Base-by-base conservation (phyloP, 2,797 vertebrate species). In the Chloroceryle amazona region DNA sequence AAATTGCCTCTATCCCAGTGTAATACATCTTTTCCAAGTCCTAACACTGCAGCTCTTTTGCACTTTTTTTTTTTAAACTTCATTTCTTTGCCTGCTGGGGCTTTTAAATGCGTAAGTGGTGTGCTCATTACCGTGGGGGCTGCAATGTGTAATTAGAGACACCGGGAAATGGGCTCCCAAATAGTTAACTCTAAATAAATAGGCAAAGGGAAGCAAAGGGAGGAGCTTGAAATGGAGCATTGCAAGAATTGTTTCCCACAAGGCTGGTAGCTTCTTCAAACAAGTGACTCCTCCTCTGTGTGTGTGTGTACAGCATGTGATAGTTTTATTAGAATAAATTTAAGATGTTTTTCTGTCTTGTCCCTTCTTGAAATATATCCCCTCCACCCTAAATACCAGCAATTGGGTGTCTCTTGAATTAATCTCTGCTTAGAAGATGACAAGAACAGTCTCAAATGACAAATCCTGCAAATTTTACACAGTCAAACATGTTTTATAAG, bases 41-140 rank as follows among this genome's bases (percentile, higher is more conserved):
- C 15, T 37, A 65, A 31, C 16, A 9, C 13, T 46, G 7, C 13
- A 44, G 76, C 7, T 54, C 18, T 67, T 57, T 52, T 78, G 37
- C 57, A 41, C 31, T 31, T 60, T 75, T 72, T 44, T 31, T 13
- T 51, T 79, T 68, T 41, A 28, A 9, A n/a, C n/a, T 79, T 84
- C 1, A n/a, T 84, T 84, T 90, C 37, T 72, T 58, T 86, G 28
- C 35, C 47, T 71, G 11, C 8, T 75, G 25, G 39, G 63, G 29
- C 18, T 81, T 91, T 95, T 67, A 87, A 97, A 33, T 26, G 49
- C 18, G 2, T 47, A 67, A 46, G 12, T 63, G 33, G 13, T 14
- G n/a, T 41, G 16, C 19, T 78, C 5, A 12, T 79, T 81, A 46
- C 22, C 2, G 0, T 0, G n/a, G 19, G 3, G 21, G 5, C n/a